Conservation (phyloP, 2,888 invertebrate species). For the Prenolepis imparis region DNA sequence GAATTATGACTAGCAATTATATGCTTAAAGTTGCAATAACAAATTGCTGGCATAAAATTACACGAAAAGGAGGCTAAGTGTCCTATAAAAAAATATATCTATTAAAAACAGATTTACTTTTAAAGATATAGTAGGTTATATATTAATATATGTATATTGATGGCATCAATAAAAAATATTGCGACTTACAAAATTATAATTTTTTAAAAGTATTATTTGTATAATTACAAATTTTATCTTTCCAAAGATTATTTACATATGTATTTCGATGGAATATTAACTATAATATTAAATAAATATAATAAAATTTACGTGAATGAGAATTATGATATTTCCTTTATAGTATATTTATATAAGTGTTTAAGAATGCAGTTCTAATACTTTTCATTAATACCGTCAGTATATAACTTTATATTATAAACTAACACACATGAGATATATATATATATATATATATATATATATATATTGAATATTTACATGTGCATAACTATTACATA, state of each 20-base stretch:
- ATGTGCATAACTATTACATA: conserved; percentile 16
- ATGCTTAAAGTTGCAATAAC: not conserved
- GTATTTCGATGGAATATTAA: not conserved
- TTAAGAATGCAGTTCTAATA: not conserved
- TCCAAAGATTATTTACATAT: not conserved
- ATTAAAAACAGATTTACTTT: not conserved
- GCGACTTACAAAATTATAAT: not conserved
- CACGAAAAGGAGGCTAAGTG: not conserved
- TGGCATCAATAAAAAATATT: not conserved
- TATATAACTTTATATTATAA: not conserved
- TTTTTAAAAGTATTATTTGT: conserved; percentile 5
- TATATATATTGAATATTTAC: not conserved
- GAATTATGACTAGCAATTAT: not conserved
- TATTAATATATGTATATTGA: not conserved
- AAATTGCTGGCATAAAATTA: not conserved
- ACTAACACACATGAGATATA: not conserved
- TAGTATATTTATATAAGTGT: not conserved
- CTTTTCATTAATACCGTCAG: not conserved
- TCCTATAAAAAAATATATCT: not conserved
- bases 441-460: no score
- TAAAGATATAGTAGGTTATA: not conserved
- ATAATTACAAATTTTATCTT: not conserved
- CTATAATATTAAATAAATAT: not conserved
- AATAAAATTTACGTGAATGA: not conserved
- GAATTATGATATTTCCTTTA: not conserved